Percentiles rank a stretch among this genome's conserved stretches.
These are phyloP conservation scores for Phylloscopus trochilus DNA, from an alignment of 2,113 vertebrate species.

Conservation along the genomic window DNA sequence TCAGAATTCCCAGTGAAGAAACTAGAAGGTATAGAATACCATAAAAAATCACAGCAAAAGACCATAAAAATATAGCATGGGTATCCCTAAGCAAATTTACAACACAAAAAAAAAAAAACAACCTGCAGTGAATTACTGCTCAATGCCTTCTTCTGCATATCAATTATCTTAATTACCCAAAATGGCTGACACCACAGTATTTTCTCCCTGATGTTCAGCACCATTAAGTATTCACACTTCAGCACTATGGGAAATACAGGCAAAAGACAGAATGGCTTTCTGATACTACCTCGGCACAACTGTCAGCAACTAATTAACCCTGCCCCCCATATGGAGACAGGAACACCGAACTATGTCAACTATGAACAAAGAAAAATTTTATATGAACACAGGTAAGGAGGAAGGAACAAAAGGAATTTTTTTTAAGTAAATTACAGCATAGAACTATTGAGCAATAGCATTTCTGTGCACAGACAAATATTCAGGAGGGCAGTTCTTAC, in stretches of 20 bases:
- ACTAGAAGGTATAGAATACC: not conserved
- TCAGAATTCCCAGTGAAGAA: not conserved
- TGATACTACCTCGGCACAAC: not conserved
- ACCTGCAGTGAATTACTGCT: not conserved
- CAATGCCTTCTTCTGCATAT: not conserved
- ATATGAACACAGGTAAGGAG: not conserved
- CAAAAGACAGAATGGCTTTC: not conserved
- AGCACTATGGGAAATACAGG: not conserved
- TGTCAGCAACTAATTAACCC: not conserved
- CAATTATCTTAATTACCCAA: not conserved
- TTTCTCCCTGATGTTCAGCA: not conserved
- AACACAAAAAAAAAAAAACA: not conserved
- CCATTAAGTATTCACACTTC: not conserved
- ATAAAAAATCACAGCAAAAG: not conserved
- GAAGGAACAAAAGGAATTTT: not conserved
- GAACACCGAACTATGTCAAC: not conserved
- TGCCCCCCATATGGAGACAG: fast-evolving
- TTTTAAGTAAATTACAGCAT: not conserved
- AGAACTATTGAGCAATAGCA: not conserved
- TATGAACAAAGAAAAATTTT: not conserved
- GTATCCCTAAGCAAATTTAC: not conserved
- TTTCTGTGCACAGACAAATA: not conserved
- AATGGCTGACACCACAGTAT: not conserved
- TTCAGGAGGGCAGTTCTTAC: not conserved
- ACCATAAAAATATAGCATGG: not conserved